phyloP scores from a whole-genome alignment of 2,888 invertebrate genomes.

The Hofmannophila pseudospretella region DNA sequence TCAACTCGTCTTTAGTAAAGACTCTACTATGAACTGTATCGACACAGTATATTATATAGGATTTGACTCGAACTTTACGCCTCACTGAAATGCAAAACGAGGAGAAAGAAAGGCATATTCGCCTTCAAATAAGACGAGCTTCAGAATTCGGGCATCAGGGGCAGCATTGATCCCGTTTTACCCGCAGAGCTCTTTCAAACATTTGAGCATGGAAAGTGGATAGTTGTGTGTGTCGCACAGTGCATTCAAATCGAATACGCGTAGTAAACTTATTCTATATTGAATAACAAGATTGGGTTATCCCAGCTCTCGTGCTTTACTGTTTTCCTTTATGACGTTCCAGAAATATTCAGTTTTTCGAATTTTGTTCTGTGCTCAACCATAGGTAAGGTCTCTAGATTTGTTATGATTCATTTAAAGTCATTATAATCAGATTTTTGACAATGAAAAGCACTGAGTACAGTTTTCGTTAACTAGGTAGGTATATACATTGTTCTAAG shows the following conservation, averaged over 20 bases:
- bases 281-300: constrained; percentile 8
- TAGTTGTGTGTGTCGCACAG: too few relatives aligned
- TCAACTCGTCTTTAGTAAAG: too few relatives aligned
- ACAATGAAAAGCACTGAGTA: constrained; percentile 1
- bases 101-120: too few relatives aligned
- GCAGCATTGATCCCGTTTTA: too few relatives aligned
- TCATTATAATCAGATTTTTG: background rate
- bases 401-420: background rate
- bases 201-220: background rate
- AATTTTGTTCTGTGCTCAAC: background rate
- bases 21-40: too few relatives aligned
- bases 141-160: too few relatives aligned
- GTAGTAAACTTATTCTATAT: constrained; percentile 14
- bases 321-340: constrained; percentile 1
- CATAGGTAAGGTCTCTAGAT: background rate
- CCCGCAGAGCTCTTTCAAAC: background rate
- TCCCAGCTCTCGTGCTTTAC: constrained; percentile 3
- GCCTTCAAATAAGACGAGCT: too few relatives aligned
- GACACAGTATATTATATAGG: too few relatives aligned
- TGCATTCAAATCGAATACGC: background rate
- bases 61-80: too few relatives aligned
- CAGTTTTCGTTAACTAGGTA: too few relatives aligned
- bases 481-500: too few relatives aligned
- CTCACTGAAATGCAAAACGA: too few relatives aligned
- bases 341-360: constrained; percentile 3